A percentile compares a stretch with the other conserved stretches of the same genome.
Evolutionary conservation across 2,888 invertebrate species (phyloP).

Genomic region (Hirudinaria manillensis): DNA sequence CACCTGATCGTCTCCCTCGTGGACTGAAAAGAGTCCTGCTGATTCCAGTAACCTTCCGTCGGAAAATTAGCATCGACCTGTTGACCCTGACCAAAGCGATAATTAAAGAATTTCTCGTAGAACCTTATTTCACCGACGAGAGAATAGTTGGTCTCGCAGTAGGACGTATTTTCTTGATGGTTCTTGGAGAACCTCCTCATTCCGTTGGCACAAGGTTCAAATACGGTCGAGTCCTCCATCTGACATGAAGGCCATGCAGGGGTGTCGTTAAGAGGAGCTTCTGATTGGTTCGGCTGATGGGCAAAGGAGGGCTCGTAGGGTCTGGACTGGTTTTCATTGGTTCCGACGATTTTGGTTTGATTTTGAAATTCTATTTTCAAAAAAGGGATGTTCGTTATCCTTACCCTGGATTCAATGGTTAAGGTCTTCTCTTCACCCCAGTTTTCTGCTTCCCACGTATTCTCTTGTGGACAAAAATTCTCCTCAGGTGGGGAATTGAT

Average conservation of each 20-base stretch:
- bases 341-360: neutral
- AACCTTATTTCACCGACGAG: conserved; percentile 15
- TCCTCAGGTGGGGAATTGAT: neutral
- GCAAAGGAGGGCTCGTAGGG: neutral
- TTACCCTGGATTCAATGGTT: conserved; percentile 17
- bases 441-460: conserved; percentile 5
- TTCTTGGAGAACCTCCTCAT: neutral
- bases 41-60: neutral
- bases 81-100: neutral
- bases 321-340: neutral
- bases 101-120: conserved; percentile 14
- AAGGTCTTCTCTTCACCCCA: conserved; percentile 12
- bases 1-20: neutral
- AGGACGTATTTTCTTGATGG: neutral
- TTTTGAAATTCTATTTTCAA: conserved; percentile 19
- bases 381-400: conserved; percentile 23
- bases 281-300: too few species aligned
- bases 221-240: neutral
- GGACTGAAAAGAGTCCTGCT: neutral
- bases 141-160: conserved; percentile 16
- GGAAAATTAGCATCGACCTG: too few species aligned
- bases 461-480: neutral
- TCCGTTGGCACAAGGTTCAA: neutral
- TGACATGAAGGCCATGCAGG: neutral
- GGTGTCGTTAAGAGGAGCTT: neutral